Evolutionary conservation across 2,797 vertebrate species (phyloP).

Genomic region (Labroides dimidiatus): DNA sequence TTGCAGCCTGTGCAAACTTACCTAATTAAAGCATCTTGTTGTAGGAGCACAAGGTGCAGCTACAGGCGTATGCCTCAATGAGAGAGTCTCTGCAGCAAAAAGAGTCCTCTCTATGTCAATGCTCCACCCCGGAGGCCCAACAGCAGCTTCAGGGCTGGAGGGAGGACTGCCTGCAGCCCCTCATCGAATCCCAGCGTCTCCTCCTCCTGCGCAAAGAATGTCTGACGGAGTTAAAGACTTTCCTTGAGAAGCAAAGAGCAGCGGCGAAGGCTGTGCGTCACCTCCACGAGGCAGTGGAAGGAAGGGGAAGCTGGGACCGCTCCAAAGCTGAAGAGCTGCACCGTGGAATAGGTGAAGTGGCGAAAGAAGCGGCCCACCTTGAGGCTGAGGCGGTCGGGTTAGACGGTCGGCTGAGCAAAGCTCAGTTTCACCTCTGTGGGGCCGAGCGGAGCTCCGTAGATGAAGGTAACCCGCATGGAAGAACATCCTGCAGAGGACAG

Average conservation of each 20-base stretch:
- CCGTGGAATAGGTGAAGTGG: conserved; percentile 79
- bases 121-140: conserved; percentile 84
- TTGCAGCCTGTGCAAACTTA: conserved; percentile 17
- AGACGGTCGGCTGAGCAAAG: conserved; percentile 91
- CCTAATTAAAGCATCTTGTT: conserved; percentile 42
- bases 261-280: conserved; percentile 72
- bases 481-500: conserved; percentile 88
- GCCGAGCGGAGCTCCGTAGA: conserved; percentile 80
- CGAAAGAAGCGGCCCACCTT: conserved; percentile 84
- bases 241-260: conserved; percentile 80
- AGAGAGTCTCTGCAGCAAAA: conserved; percentile 82
- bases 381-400: conserved; percentile 87
- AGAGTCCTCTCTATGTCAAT: conserved; percentile 79
- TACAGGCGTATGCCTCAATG: conserved; percentile 80
- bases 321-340: conserved; percentile 87
- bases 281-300: conserved; percentile 87
- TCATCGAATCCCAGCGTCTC: conserved; percentile 88
- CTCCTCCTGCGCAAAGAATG: conserved; percentile 83
- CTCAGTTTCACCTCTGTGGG: conserved; percentile 88
- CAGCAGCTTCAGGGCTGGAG: conserved; percentile 85
- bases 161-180: conserved; percentile 90
- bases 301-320: conserved; percentile 87
- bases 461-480: conserved; percentile 82
- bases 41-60: conserved; percentile 86
- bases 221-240: conserved; percentile 83